phyloP scores from a whole-genome alignment of 1,140 invertebrate genomes.

The Calycopis cecrops region DNA sequence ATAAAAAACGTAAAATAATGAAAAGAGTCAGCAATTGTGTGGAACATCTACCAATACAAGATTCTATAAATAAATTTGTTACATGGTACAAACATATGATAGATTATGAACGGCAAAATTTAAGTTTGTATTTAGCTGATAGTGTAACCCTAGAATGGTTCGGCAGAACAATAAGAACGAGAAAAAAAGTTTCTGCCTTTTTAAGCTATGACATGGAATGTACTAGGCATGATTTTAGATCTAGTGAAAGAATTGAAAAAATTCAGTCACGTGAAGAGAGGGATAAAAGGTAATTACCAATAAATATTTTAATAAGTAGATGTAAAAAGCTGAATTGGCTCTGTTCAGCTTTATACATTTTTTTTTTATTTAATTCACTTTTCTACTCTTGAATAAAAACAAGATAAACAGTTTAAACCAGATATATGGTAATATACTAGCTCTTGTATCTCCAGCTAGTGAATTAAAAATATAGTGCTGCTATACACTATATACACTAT shows the following conservation, averaged over 20 bases:
- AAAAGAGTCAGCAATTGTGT: slow-evolving; percentile 27
- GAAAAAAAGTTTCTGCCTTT: slow-evolving; percentile 66
- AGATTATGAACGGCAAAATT: slow-evolving; percentile 58
- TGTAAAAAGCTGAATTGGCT: too few species aligned
- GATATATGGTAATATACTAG: too few species aligned
- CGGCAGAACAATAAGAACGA: slow-evolving; percentile 73
- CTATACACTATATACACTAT: too few species aligned
- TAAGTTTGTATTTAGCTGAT: slow-evolving; percentile 70
- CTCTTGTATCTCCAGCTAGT: too few species aligned
- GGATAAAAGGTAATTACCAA: slow-evolving; percentile 28
- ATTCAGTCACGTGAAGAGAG: slow-evolving; percentile 47
- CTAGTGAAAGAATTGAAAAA: slow-evolving; percentile 53
- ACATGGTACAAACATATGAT: slow-evolving; percentile 64
- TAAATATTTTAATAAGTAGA: too few species aligned
- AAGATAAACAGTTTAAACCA: too few species aligned
- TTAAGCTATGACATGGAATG: slow-evolving; percentile 64
- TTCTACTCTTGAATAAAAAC: too few species aligned
- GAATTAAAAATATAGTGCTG: too few species aligned
- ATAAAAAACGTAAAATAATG: neutral
- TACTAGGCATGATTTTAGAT: slow-evolving; percentile 61
- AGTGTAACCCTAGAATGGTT: slow-evolving; percentile 76
- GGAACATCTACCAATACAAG: slow-evolving; percentile 35
- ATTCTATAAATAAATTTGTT: slow-evolving; percentile 52
- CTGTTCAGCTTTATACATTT: too few species aligned
- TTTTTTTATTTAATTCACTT: too few species aligned